Evolutionary conservation across 2,113 vertebrate genomes (phyloP), one percentile per base, ranked within the genome.

Genomic region (Girardinichthys multiradiatus): DNA sequence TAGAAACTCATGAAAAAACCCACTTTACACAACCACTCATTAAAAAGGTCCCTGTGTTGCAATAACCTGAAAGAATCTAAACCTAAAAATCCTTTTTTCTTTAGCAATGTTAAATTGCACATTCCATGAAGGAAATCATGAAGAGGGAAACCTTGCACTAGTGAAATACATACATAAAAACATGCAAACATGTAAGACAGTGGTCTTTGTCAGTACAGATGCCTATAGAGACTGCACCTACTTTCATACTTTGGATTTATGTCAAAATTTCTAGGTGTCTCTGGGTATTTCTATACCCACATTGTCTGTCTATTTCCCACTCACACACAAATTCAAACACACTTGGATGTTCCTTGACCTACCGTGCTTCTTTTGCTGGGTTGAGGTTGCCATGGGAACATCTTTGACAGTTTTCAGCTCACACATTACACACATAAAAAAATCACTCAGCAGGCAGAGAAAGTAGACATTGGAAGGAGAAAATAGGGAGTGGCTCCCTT

Each of bases 321-420:
- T 35, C 29, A 64, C 63, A 62, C 67, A 70, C 17, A 19, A 37
- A 57, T 39, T 39, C 30, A 66, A n/a, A 59, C 62, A 42, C 24
- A 57, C 71, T 24, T 13, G 27, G 51, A 72, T 68, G 57, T 69
- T 70, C 70, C 81, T 64, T 45, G 62, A 85, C 68, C 74, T 77
- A 69, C 72, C 51, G 14, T 57, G 65, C 76, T 85, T 39, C 60
- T 62, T 81, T 75, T 13, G 72, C 77, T 74, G 64, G 73, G 76
- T 72, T 54, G 71, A 86, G 70, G 87, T 92, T 90, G 90, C 85
- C 86, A 92, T 90, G 83, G 90, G 81, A 92, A 92, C 89, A 79
- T 84, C 79, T 83, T 80, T 83, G 84, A 88, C 74, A 75, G 73
- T 81, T 77, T 77, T 72, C 54, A 3, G 37, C 51, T 59, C 45